Evolutionary conservation across 2,113 vertebrate species (phyloP).

Genomic region (Pitta sordida): DNA sequence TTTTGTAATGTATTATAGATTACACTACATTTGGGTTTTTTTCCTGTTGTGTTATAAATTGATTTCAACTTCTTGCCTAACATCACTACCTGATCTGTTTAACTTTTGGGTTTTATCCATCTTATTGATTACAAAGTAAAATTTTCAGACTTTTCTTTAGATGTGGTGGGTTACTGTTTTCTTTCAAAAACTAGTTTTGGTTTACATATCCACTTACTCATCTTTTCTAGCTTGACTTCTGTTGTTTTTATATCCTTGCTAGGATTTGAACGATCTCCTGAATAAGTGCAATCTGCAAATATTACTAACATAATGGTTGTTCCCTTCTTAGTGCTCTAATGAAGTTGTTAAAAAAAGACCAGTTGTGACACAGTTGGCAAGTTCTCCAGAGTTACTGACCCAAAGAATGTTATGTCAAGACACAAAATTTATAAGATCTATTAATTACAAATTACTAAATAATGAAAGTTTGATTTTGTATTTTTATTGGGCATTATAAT

Average conservation of each 20-base stretch:
- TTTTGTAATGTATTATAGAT: neutral
- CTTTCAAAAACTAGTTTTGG: neutral
- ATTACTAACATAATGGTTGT: neutral
- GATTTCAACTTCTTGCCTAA: neutral
- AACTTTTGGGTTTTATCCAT: neutral
- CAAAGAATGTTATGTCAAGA: rapidly evolving
- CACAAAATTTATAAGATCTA: neutral
- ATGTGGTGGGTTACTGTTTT: neutral
- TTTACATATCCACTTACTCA: neutral
- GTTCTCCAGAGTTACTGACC: neutral
- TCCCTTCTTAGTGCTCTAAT: neutral
- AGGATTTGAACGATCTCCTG: neutral
- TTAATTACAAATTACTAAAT: neutral
- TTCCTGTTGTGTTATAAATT: neutral
- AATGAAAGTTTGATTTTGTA: neutral
- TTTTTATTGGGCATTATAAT: rapidly evolving
- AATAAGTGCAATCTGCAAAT: neutral
- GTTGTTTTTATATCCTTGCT: neutral
- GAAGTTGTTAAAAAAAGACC: neutral
- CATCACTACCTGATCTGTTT: neutral
- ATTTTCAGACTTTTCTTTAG: neutral
- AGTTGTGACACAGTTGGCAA: neutral
- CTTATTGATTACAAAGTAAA: neutral
- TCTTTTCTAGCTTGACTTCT: neutral
- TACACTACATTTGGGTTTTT: neutral